Evolutionary conservation across 1,140 invertebrate genomes (phyloP).

Genomic region (Pseudomyrmex concolor): DNA sequence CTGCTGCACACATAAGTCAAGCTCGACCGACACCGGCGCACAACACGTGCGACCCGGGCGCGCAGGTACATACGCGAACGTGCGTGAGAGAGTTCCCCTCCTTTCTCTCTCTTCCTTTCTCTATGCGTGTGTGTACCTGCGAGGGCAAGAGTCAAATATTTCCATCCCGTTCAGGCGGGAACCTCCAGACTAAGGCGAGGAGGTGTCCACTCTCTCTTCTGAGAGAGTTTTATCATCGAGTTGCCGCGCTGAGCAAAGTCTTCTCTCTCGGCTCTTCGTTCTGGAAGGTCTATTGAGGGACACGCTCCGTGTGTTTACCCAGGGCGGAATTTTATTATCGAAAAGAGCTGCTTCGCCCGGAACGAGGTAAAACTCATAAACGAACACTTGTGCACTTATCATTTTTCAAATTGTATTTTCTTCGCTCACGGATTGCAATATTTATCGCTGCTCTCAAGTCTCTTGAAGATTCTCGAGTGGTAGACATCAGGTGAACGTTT

Average conservation of each 20-base stretch:
- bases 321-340: conserved; percentile 23
- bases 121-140: conserved; percentile 39
- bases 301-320: conserved; percentile 15
- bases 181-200: conserved; percentile 56
- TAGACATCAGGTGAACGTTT: neutral
- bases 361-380: conserved; percentile 17
- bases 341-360: neutral
- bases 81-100: neutral
- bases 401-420: conserved; percentile 15
- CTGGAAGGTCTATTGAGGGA: neutral
- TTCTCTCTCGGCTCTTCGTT: conserved; percentile 4
- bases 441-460: neutral
- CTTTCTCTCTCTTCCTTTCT: conserved; percentile 4
- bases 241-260: conserved; percentile 30
- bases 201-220: conserved; percentile 31
- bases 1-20: conserved; percentile 81
- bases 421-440: neutral
- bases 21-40: conserved; percentile 66
- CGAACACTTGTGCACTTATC: conserved; percentile 9
- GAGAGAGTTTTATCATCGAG: conserved; percentile 51
- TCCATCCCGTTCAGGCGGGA: conserved; percentile 65
- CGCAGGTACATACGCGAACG: conserved; percentile 61
- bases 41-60: conserved; percentile 69
- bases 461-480: neutral
- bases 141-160: conserved; percentile 83